Evolutionary conservation across 2,888 invertebrate genomes (phyloP).

Genomic region (Chrysomela aeneicollis): DNA sequence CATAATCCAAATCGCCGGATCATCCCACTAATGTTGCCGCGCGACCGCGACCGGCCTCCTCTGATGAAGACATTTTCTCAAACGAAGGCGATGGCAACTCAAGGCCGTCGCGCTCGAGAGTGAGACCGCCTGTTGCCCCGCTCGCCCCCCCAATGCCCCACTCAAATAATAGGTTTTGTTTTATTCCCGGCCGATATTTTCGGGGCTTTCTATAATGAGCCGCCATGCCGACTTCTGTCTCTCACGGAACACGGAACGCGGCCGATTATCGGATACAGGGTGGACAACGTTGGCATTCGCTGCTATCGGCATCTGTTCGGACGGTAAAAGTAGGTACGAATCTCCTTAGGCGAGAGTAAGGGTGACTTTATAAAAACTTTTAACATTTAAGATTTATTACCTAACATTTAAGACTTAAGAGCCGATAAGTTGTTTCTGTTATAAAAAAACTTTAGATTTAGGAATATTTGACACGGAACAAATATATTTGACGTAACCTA

Average conservation of each 20-base stretch:
- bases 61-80: constrained; percentile 56
- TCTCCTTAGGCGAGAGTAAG: too few species aligned
- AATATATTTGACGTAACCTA: too few species aligned
- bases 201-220: constrained; percentile 37
- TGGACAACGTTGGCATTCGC: too few species aligned
- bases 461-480: too few species aligned
- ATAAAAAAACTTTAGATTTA: too few species aligned
- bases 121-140: not conserved
- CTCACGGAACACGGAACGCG: constrained; percentile 28
- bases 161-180: constrained; percentile 52
- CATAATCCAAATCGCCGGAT: too few species aligned
- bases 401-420: too few species aligned
- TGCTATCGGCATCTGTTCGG: too few species aligned
- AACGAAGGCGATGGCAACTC: constrained; percentile 56
- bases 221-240: constrained; percentile 37
- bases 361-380: too few species aligned
- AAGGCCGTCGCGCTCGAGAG: constrained; percentile 50
- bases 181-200: constrained; percentile 35
- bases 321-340: too few species aligned
- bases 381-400: too few species aligned
- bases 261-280: constrained; percentile 13
- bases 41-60: constrained; percentile 18
- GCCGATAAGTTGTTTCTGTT: too few species aligned
- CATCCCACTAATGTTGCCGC: not conserved
- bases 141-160: constrained; percentile 34